phyloP scores from a whole-genome alignment of 2,888 invertebrate species.

The Drosophila suboccidentalis region DNA sequence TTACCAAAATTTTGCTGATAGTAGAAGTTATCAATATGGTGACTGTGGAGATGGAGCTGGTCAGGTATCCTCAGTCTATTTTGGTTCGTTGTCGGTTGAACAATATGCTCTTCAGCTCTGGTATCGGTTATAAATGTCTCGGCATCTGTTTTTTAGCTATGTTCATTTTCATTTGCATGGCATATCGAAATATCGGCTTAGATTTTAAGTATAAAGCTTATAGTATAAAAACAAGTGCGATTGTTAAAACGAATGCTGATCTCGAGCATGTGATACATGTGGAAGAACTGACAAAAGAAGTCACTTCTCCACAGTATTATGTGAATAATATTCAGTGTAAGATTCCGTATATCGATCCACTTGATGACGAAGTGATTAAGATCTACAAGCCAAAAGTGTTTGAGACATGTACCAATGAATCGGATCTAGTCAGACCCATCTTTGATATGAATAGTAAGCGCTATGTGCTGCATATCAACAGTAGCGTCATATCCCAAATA shows the following conservation, averaged over 20 bases:
- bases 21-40: conserved; percentile 3
- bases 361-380: background rate
- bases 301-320: background rate
- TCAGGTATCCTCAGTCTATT: conserved; percentile 1
- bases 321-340: conserved; percentile 13
- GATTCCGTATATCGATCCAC: conserved; percentile 21
- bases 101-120: conserved; percentile 4
- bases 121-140: background rate
- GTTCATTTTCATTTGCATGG: conserved; percentile 3
- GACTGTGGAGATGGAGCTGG: conserved; percentile 1
- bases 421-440: conserved; percentile 17
- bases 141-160: conserved; percentile 1
- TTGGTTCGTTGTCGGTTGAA: conserved; percentile 4
- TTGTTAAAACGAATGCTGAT: background rate
- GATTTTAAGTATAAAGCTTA: background rate
- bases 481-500: background rate
- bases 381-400: conserved; percentile 6
- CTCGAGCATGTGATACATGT: background rate
- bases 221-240: background rate
- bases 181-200: background rate
- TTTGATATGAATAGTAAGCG: conserved; percentile 3
- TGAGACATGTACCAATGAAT: conserved; percentile 13
- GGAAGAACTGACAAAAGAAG: background rate
- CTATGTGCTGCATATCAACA: conserved; percentile 22
- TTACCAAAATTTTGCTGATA: conserved; percentile 13